Evolutionary conservation across 1,140 invertebrate genomes (phyloP).

Genomic region (Dryas iulia): DNA sequence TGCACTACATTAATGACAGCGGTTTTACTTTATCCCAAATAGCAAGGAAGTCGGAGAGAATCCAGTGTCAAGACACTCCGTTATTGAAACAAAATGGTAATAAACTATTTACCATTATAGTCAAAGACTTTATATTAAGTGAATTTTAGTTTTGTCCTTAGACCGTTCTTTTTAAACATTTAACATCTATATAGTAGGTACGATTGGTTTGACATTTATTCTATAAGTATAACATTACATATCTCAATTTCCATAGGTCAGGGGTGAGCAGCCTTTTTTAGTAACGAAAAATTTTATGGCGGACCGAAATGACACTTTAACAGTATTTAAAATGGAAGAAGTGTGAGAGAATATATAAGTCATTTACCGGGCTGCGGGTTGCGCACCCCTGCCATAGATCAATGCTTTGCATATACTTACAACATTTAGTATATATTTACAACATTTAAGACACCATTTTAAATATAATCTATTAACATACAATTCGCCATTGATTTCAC

Average conservation of each 20-base stretch:
- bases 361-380: too few species aligned
- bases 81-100: neutral
- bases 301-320: too few species aligned
- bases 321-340: too few species aligned
- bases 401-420: neutral
- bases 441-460: constrained; percentile 14
- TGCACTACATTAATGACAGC: too few species aligned
- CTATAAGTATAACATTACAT: too few species aligned
- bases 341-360: too few species aligned
- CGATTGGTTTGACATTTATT: neutral
- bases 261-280: too few species aligned
- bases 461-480: neutral
- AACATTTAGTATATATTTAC: constrained; percentile 10
- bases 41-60: too few species aligned
- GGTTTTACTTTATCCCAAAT: too few species aligned
- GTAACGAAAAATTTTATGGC: too few species aligned
- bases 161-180: neutral
- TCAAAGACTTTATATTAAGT: neutral
- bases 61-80: too few species aligned
- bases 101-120: neutral
- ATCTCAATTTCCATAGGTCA: neutral
- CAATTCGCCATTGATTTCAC: neutral
- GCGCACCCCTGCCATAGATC: too few species aligned
- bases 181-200: neutral
- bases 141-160: neutral